Base-by-base conservation (phyloP, 2,888 invertebrate species). In the Caenorhabditis doughertyi region DNA sequence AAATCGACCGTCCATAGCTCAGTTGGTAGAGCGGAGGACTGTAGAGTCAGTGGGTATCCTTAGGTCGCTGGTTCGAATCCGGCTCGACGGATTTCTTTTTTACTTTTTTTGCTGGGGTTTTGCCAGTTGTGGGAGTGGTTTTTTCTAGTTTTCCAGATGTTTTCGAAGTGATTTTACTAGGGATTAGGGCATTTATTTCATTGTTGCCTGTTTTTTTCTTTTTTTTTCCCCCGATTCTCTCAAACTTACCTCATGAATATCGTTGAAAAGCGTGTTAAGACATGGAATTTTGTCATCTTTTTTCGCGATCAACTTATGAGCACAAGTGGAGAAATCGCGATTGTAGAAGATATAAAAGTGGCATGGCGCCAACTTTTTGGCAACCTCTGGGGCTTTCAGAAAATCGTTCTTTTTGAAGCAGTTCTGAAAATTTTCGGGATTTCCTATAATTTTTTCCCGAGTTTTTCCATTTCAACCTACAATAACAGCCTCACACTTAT, bases 11-110 rank as follows among this genome's bases (percentile, higher is more conserved):
- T 51, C 60, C 32, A 71, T 60, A 51, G 65, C 65, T 51, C 60
- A 72, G 49, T 72, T 68, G 55, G 68, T 86, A 86, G 86, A 86
- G 84, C 86, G 83, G 86, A 84, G 84, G 84, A 86, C 84, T 86
- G 84, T 86, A 86, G 83, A 71, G 81, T 77, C 58, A 60, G 80
- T 79, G 74, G 85, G 23, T 85, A 87, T 87, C 85, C 84, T 85
- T 87, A 87, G 85, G 85, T 84, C 87, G 83, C 85, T 87, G 85
- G 85, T 87, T 87, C 87, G 85, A 85, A 85, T 86, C 86, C 86
- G 85, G 86, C 85, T 86, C 83, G 81, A 83, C 83, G 85, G 85
- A 85, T 58, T 73, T 73, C 67, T 72, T 79, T 74, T 81, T 67
- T n/a, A n/a, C n/a, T n/a, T n/a, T n/a, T n/a, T n/a, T n/a, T n/a